phyloP scores from a whole-genome alignment of 2,113 vertebrate species.

The Lophura nycthemera region DNA sequence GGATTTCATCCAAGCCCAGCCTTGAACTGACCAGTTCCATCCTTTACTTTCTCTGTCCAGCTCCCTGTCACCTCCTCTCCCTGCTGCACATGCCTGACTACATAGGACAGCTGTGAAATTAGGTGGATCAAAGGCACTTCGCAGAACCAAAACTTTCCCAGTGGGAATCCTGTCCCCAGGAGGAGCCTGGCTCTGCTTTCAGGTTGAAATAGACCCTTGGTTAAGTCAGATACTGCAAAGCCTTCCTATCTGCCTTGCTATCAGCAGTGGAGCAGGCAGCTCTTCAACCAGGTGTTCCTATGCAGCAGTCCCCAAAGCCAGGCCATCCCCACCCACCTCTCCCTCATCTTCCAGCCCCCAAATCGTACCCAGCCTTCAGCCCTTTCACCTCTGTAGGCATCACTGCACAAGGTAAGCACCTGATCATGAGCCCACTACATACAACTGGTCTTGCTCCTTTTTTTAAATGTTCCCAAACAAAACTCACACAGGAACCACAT shows the following conservation, averaged over 20 bases:
- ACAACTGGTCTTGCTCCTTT: not conserved
- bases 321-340: not conserved
- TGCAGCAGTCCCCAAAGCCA: not conserved
- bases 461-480: not conserved
- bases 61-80: not conserved
- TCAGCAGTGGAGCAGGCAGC: not conserved
- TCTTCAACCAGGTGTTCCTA: not conserved
- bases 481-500: not conserved
- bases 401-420: accelerated
- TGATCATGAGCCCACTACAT: not conserved
- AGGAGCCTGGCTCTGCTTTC: accelerated
- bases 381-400: not conserved
- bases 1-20: not conserved
- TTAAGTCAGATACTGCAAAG: not conserved
- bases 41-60: not conserved
- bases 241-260: not conserved
- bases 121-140: not conserved
- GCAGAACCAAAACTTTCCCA: not conserved
- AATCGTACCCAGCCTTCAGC: not conserved
- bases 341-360: not conserved
- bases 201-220: not conserved
- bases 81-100: not conserved
- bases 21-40: not conserved
- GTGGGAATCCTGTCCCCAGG: not conserved
- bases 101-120: accelerated